Evolutionary conservation across 1,140 invertebrate species (phyloP), one percentile per base, ranked within the genome.

Genomic region (Drosophila malerkotliana): DNA sequence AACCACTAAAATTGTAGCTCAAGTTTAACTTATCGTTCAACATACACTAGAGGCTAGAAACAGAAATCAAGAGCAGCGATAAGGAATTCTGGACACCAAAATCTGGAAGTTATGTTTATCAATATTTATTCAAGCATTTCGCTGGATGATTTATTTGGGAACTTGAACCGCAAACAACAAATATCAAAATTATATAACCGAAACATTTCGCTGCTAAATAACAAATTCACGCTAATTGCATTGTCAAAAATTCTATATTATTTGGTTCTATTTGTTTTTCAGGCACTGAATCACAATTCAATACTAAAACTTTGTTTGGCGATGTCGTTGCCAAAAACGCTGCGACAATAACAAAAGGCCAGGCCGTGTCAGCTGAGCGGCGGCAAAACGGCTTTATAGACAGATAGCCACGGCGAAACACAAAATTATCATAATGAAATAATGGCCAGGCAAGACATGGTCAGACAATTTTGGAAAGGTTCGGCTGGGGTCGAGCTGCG

Each of bases 171-270:
- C 9, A 49, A 48, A 37, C 34, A 62, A 61, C 14, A 58, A 58
- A 56, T 32, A 14, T 18, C 21, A 26, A 18, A 30, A 57, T 62
- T 61, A 59, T 30, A 64, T 47, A 66, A 63, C 45, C 18, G 2
- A 47, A 64, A 26, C 21, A 56, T 59, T 63, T 53, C 12, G 30
- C 49, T 18, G 51, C 37, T 45, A 71, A 77, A 83, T 62, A 85
- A 81, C 64, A 80, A 87, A 87, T 60, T 61, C 57, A 67, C 57
- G 69, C 41, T 85, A 77, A 85, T 85, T 85, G 82, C 82, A 85
- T 64, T 84, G 77, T 41, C 58, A 56, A 49, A 81, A 63, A 62
- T 56, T 73, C 45, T 21, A 34, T 30, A 48, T 34, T 34, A 8
- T 8, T 34, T 34, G 32, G 10, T 34, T 34, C 32, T 34, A 34